Conservation (phyloP, 2,797 vertebrate genomes). For the Ambastaia sidthimunki region DNA sequence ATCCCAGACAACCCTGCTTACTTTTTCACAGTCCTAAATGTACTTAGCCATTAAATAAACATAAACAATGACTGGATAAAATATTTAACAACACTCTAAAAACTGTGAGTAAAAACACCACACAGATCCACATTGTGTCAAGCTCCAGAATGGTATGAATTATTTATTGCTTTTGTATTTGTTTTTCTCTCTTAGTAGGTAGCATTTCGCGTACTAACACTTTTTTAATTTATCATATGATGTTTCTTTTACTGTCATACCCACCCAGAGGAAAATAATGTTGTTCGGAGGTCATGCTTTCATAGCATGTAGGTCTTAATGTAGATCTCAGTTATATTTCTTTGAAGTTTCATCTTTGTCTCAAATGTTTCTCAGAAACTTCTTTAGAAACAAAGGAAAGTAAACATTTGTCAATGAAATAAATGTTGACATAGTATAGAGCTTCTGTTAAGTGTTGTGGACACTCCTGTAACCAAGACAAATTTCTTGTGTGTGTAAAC, state of each 20-base stretch:
- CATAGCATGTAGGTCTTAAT: neutral
- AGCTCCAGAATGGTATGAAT: slow-evolving; percentile 59
- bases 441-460: too few relatives aligned
- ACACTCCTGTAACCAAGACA: too few relatives aligned
- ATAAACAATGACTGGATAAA: slow-evolving; percentile 74
- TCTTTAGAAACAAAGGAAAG: neutral
- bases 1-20: slow-evolving; percentile 55
- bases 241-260: neutral
- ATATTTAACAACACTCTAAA: slow-evolving; percentile 75
- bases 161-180: slow-evolving; percentile 66
- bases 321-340: neutral
- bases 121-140: slow-evolving; percentile 38
- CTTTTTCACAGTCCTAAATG: slow-evolving; percentile 61
- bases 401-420: too few relatives aligned
- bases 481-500: too few relatives aligned
- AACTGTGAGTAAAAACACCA: slow-evolving; percentile 52
- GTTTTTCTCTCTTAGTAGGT: slow-evolving; percentile 49
- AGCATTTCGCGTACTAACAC: slow-evolving; percentile 1
- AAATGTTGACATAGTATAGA: too few relatives aligned
- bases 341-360: neutral
- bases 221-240: neutral
- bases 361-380: neutral
- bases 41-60: slow-evolving; percentile 73
- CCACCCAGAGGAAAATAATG: slow-evolving; percentile 1
- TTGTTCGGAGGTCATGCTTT: neutral